Percentiles rank a stretch among this genome's conserved stretches.
These are phyloP conservation scores for Brachyptera risi DNA, from an alignment of 2,888 invertebrate species.

Conservation along the genomic window DNA sequence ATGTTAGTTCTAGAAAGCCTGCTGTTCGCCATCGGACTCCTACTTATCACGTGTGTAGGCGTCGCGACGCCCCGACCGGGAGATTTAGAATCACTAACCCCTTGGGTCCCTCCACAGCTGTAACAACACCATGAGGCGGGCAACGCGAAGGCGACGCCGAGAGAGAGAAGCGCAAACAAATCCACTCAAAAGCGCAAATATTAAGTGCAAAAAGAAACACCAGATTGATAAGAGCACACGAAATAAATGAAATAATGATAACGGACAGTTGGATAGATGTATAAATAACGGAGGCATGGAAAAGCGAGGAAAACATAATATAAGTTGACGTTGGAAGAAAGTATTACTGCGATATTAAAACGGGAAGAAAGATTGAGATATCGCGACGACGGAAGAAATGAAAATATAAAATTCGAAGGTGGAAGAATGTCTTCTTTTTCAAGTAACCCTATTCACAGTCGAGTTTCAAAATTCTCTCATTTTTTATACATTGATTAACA, in stretches of 20 bases:
- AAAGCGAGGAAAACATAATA: slow-evolving; percentile 8
- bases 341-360: slow-evolving; percentile 18
- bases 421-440: slow-evolving; percentile 3
- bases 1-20: no score
- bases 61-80: not conserved
- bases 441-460: no score
- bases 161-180: slow-evolving; percentile 4
- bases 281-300: slow-evolving; percentile 10
- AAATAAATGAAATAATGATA: slow-evolving; percentile 19
- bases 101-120: slow-evolving; percentile 1
- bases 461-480: no score
- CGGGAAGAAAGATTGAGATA: slow-evolving; percentile 15
- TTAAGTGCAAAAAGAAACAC: slow-evolving; percentile 15
- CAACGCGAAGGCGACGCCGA: not conserved
- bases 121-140: not conserved
- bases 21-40: no score
- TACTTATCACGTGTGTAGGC: no score
- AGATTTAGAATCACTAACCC: not conserved
- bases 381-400: slow-evolving; percentile 16
- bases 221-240: slow-evolving; percentile 8
- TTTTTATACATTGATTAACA: no score
- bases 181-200: slow-evolving; percentile 5
- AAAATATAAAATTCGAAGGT: slow-evolving; percentile 6
- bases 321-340: slow-evolving; percentile 5
- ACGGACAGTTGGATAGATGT: slow-evolving; percentile 13